phyloP scores from a whole-genome alignment of 1,140 invertebrate genomes.

The Drosophila chauvacae region DNA sequence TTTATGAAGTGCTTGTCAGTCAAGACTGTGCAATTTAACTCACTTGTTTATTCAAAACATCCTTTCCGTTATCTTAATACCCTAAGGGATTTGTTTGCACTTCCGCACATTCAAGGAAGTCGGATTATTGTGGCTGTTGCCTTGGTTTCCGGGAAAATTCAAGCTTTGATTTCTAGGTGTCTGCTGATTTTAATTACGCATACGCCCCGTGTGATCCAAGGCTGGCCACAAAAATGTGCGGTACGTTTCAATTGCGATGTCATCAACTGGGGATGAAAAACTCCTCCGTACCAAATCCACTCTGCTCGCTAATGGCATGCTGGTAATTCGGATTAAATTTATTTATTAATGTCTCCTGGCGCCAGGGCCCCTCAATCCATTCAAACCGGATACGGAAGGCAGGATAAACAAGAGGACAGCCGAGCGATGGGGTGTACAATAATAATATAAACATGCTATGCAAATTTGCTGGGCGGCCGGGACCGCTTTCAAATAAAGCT shows the following conservation, averaged over 20 bases:
- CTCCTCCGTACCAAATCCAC: neutral
- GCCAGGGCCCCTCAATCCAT: neutral
- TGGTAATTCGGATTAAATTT: constrained; percentile 39
- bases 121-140: constrained; percentile 3
- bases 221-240: constrained; percentile 19
- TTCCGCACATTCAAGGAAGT: constrained; percentile 3
- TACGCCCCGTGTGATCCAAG: neutral
- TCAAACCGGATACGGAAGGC: neutral
- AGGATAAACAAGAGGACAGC: constrained; percentile 3
- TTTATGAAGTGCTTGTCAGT: no score
- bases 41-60: neutral
- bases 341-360: constrained; percentile 40
- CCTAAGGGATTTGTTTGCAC: neutral
- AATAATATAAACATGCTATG: constrained; percentile 46
- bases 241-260: constrained; percentile 25
- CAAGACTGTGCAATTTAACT: neutral
- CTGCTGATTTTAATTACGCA: constrained; percentile 39
- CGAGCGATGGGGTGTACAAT: constrained; percentile 7
- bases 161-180: constrained; percentile 11
- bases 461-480: constrained; percentile 36
- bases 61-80: neutral
- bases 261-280: neutral
- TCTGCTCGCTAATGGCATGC: constrained; percentile 36
- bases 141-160: neutral
- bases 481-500: constrained; percentile 27